Evolutionary conservation across 2,888 invertebrate genomes (phyloP), one percentile per base, ranked within the genome.

Genomic region (Deilephila elpenor): DNA sequence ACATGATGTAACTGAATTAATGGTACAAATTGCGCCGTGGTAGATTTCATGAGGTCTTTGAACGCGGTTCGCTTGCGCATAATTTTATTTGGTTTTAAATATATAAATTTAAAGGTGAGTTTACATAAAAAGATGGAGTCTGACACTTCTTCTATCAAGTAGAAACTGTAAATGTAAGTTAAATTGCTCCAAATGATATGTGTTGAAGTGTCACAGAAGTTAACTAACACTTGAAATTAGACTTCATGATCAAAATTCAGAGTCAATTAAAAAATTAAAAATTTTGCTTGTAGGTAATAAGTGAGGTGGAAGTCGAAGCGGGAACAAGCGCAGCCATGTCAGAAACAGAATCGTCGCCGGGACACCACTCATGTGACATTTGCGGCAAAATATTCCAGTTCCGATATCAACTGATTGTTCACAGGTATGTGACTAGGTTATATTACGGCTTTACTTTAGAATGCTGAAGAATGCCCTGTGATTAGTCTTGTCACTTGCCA

Each of bases 361-460:
- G 96, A 29, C 96, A 96, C 77, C 97, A 98, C 88, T 95, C 97
- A 25, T 98, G 98, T 89, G 98, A 98, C 89, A 96, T 98, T 75
- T 98, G 98, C 84, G 97, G 97, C 72, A 98, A 98, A 92, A 97
- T 97, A 92, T 98, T 98, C 91, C 97, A 97, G 84, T 98, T 97
- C 89, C 96, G 98, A 74, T 98, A 98, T 91, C 98, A 98, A 88
- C 95, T 98, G 75, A 98, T 98, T 83, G 98, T 98, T 61, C 98
- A 98, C 91, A 95, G 95, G 95, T 94, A 91, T 89, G 85, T 80
- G 74, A 71, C 5, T 20, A 25, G 25, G 14, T 11, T 25, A 25
- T 25, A 51, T 20, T 64, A 37, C 25, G 11, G 37, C 20, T 67
- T 67, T 25, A 17, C 44, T 17, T 67, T 64, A 19, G 67, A 51